phyloP scores from a whole-genome alignment of 2,797 vertebrate species.

The Aplochiton taeniatus region DNA sequence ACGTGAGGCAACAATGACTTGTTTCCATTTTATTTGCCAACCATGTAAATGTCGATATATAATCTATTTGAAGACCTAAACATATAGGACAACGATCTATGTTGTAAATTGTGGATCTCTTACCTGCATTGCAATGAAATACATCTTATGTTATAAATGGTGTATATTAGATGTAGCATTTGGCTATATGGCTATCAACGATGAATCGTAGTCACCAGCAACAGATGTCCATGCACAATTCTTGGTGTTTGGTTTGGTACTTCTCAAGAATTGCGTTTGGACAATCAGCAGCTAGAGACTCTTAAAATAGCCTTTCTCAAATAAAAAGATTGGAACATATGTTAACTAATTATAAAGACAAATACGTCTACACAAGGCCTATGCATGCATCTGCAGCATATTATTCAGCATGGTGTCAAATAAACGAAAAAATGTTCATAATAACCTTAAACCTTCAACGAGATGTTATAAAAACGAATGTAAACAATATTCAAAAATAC shows the following conservation, averaged over 20 bases:
- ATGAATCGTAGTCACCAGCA: conserved; percentile 86
- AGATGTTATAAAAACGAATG: no score
- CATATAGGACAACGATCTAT: conserved; percentile 4
- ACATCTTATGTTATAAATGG: background rate
- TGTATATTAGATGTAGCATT: conserved; percentile 42
- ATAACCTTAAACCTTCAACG: no score
- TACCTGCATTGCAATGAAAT: conserved; percentile 51
- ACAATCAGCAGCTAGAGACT: conserved; percentile 95
- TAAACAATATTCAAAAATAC: no score
- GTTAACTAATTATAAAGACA: conserved; percentile 24
- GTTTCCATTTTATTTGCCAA: conserved; percentile 62
- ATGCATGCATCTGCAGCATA: background rate
- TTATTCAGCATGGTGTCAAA: no score
- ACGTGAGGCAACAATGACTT: conserved; percentile 43
- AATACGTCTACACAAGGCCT: conserved; percentile 16
- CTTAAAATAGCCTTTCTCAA: conserved; percentile 40
- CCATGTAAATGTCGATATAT: conserved; percentile 10
- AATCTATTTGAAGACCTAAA: conserved; percentile 32
- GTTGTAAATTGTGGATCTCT: conserved; percentile 34
- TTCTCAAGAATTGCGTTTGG: conserved; percentile 99
- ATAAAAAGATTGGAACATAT: conserved; percentile 23
- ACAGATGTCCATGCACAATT: conserved; percentile 99
- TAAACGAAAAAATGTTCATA: no score
- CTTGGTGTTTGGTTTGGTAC: conserved; percentile 89
- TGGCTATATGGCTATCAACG: conserved; percentile 57